Percentiles rank a stretch among this genome's conserved stretches.
phyloP scores from a whole-genome alignment of 2,797 vertebrate species.

The Crenichthys baileyi region DNA sequence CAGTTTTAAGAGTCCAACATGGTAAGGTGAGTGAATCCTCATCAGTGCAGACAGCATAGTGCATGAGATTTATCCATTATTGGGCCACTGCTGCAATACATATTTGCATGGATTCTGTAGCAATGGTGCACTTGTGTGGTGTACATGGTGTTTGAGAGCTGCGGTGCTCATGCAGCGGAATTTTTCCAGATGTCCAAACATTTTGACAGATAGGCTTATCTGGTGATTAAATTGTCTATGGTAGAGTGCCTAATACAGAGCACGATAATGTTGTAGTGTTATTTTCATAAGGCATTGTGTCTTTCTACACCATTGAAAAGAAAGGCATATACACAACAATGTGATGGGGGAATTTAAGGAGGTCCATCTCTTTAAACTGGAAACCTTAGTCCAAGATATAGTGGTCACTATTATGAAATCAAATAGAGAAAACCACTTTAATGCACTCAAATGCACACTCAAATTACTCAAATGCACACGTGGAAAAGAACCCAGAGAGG shows the following conservation, averaged over 20 bases:
- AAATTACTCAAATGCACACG: no score
- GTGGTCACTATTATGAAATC: neutral
- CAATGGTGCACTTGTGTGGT: neutral
- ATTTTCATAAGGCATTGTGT: neutral
- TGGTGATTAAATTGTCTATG: neutral
- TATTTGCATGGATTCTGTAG: neutral
- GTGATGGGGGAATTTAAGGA: neutral
- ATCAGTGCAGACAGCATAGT: neutral
- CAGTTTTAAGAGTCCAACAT: neutral
- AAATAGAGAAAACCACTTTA: neutral
- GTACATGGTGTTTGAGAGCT: neutral
- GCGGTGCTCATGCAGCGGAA: neutral
- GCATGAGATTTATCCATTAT: neutral
- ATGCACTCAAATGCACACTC: no score
- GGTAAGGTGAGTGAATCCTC: neutral
- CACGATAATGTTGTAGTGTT: neutral
- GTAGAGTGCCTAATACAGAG: neutral
- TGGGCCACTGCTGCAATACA: neutral
- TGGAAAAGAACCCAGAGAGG: slow-evolving; percentile 19
- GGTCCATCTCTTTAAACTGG: neutral
- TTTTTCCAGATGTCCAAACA: no score
- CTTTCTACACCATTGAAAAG: neutral
- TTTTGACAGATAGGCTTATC: neutral
- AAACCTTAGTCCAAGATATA: neutral
- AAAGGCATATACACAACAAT: neutral